Conservation (phyloP, 2,113 vertebrate genomes). For the Actinemys pallida region DNA sequence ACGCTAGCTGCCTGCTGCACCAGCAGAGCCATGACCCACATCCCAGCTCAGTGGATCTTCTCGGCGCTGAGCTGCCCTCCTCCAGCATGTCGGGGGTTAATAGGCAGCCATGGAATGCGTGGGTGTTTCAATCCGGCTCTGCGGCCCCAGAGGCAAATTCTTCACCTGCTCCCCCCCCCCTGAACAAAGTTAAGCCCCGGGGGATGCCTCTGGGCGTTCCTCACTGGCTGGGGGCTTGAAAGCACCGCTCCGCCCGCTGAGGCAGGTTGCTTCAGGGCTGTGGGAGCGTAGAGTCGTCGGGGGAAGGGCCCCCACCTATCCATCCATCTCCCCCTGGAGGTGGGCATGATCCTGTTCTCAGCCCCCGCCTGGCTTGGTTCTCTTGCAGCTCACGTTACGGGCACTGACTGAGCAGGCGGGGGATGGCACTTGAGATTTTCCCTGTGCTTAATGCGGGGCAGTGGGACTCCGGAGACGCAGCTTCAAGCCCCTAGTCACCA, state of each 20-base stretch:
- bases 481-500: not conserved
- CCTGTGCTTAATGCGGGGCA: not conserved
- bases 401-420: not conserved
- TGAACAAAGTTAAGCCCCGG: not conserved
- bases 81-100: slow-evolving; percentile 2
- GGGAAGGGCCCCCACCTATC: not conserved
- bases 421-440: not conserved
- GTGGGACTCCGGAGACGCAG: not conserved
- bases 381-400: not conserved
- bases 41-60: rapidly evolving
- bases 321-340: not conserved
- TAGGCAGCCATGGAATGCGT: rapidly evolving
- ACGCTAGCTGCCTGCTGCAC: not conserved
- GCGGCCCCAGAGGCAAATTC: not conserved
- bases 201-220: not conserved
- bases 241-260: not conserved
- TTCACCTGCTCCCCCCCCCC: not conserved
- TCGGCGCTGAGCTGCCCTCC: rapidly evolving
- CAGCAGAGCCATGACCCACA: not conserved
- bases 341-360: not conserved
- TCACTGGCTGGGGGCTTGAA: not conserved
- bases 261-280: not conserved
- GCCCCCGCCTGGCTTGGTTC: not conserved
- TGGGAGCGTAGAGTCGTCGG: not conserved
- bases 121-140: not conserved